Evolutionary conservation across 2,113 vertebrate genomes (phyloP), one percentile per base, ranked within the genome.

Genomic region (Calyptomena viridis): DNA sequence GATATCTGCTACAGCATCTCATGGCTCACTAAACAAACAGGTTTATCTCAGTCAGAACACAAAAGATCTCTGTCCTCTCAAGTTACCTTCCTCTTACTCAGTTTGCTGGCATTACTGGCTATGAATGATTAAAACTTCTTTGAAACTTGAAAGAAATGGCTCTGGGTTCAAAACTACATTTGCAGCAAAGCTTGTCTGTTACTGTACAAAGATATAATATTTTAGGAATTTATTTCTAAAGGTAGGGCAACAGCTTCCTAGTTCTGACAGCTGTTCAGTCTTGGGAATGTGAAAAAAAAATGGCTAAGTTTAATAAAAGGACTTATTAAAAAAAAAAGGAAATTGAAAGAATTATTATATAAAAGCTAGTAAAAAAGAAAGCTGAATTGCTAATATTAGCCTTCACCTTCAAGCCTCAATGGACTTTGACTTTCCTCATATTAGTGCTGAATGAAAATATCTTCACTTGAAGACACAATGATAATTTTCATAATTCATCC

Each of bases 381-480:
- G 40, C 69, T 15, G n/a, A 86, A 72, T 86, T 53, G n/a, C 67
- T 89, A 85, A 62, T 73, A 76, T 84, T 49, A 84, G 44, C 37
- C 58, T 87, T 94, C 88, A 86, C 77, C 80, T 92, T 89, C 89
- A 78, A 92, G 60, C 53, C 81, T 68, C 37, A 85, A 5, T 64
- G 73, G 84, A 40, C 53, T 93, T 91, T 2, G 13, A 83, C 35
- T 94, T 94, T 35, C 58, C 74, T 77, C 80, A 35, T 47, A 78
- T 69, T 85, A 76, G 40, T 80, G 44, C 52, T 76, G 87, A 96
- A 84, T 46, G 37, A 87, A 94, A 95, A 73, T 95, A 56, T 82
- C 84, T 96, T 77, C 77, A 64, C 42, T 79, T 79, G 88, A 96
- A 85, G 89, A 90, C 83, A 92, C 87, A 91, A 89, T 24, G 49